Percentiles rank a stretch among this genome's conserved stretches.
Evolutionary conservation across 2,113 vertebrate species (phyloP).

Genomic region (Theristicus caerulescens): DNA sequence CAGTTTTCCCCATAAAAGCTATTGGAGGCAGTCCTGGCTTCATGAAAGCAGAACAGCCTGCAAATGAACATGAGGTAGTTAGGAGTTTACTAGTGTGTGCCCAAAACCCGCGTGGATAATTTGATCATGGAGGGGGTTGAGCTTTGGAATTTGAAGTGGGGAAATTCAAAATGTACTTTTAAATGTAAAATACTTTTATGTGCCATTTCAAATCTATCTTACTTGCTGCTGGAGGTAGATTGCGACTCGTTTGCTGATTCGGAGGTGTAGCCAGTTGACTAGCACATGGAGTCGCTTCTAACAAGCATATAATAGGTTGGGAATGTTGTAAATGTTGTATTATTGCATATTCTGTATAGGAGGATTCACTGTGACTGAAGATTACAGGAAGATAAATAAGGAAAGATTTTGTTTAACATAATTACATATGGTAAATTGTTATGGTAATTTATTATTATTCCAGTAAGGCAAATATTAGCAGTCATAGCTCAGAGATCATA

Average conservation of each 20-base stretch:
- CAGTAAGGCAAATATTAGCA: constrained; percentile 40
- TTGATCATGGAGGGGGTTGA: background rate
- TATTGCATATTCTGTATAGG: background rate
- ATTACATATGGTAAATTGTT: constrained; percentile 45
- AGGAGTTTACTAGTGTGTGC: background rate
- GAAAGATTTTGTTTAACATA: constrained; percentile 24
- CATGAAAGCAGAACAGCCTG: background rate
- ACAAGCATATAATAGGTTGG: background rate
- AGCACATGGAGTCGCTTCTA: background rate
- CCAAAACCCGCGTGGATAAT: background rate
- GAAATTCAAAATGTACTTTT: background rate
- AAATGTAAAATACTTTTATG: background rate
- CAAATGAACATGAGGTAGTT: accelerated
- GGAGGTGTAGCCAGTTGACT: background rate
- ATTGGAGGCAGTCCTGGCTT: background rate
- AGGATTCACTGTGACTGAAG: background rate
- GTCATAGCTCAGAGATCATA: constrained; percentile 35
- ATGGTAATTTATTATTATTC: constrained; percentile 40
- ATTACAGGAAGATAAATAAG: constrained; percentile 37
- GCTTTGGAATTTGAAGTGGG: background rate
- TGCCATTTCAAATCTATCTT: background rate
- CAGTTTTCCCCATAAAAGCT: background rate
- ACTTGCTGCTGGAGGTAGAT: background rate
- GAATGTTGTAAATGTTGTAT: background rate
- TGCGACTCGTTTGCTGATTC: background rate